phyloP scores from a whole-genome alignment of 2,888 invertebrate species.

The Apamea monoglypha region DNA sequence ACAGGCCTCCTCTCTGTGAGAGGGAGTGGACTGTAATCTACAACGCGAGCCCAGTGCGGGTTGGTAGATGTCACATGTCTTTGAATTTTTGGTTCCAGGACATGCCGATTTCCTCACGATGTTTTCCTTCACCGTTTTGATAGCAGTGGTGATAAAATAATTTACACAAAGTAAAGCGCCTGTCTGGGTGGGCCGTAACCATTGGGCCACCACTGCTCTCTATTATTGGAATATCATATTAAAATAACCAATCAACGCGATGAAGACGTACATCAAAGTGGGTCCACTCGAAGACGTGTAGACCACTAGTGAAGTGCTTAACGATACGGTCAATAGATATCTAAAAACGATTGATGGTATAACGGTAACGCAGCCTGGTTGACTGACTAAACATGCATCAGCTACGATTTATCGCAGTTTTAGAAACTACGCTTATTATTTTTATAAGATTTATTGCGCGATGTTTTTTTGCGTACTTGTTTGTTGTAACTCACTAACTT shows the following conservation, averaged over 20 bases:
- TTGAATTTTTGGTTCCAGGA: not conserved
- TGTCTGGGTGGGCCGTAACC: not conserved
- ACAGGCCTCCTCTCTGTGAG: not conserved
- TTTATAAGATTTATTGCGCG: conserved; percentile 15
- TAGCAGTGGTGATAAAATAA: not conserved
- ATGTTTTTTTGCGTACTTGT: not conserved
- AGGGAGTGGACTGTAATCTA: not conserved
- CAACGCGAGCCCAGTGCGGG: not conserved
- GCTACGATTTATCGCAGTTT: conserved; percentile 24
- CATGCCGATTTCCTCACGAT: not conserved
- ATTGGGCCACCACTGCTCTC: not conserved
- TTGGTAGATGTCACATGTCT: not conserved
- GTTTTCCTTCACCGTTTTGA: not conserved
- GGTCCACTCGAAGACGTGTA: not conserved
- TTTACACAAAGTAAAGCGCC: not conserved
- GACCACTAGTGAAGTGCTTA: conserved; percentile 35
- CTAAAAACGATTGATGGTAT: conserved; percentile 65
- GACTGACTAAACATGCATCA: conserved; percentile 63
- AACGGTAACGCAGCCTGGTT: conserved; percentile 66
- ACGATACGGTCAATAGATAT: conserved; percentile 63
- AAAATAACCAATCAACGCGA: not conserved
- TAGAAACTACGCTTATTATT: conserved; percentile 8
- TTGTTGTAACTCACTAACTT: not conserved
- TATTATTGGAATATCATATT: conserved; percentile 2
- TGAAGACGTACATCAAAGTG: conserved; percentile 3